A percentile compares a stretch with the other conserved stretches of the same genome.
phyloP scores from a whole-genome alignment of 2,888 invertebrate species.

The Nomada goodeniana region DNA sequence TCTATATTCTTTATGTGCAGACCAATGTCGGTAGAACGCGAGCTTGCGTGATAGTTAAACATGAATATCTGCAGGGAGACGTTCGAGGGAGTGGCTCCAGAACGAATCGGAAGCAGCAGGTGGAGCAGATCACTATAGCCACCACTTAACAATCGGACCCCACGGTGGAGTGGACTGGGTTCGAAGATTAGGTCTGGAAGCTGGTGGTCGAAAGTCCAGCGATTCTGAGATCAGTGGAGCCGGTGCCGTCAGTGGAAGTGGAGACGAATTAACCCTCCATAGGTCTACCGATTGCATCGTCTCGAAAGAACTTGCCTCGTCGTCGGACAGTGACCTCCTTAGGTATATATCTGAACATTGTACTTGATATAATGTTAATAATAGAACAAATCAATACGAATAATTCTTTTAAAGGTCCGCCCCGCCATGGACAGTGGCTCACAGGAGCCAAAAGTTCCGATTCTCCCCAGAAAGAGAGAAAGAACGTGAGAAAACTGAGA shows the following conservation, averaged over 20 bases:
- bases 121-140: constrained; percentile 81
- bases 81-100: constrained; percentile 80
- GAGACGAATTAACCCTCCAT: constrained; percentile 87
- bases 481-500: constrained; percentile 79
- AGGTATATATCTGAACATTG: constrained; percentile 73
- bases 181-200: constrained; percentile 86
- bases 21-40: too few relatives aligned
- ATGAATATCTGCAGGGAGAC: constrained; percentile 72
- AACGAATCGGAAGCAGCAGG: constrained; percentile 79
- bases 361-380: background rate
- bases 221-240: constrained; percentile 83
- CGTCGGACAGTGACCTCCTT: constrained; percentile 87
- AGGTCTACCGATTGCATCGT: constrained; percentile 93
- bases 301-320: constrained; percentile 87
- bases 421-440: constrained; percentile 86
- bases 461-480: constrained; percentile 83
- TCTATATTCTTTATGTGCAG: constrained; percentile 1
- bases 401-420: constrained; percentile 83
- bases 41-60: background rate
- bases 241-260: constrained; percentile 79
- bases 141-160: constrained; percentile 87
- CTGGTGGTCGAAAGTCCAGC: constrained; percentile 82
- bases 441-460: constrained; percentile 81
- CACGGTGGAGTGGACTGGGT: constrained; percentile 89
- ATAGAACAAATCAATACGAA: background rate